Base-by-base conservation (phyloP, 2,888 invertebrate species). In the Rhimphoctona megacephalus region DNA sequence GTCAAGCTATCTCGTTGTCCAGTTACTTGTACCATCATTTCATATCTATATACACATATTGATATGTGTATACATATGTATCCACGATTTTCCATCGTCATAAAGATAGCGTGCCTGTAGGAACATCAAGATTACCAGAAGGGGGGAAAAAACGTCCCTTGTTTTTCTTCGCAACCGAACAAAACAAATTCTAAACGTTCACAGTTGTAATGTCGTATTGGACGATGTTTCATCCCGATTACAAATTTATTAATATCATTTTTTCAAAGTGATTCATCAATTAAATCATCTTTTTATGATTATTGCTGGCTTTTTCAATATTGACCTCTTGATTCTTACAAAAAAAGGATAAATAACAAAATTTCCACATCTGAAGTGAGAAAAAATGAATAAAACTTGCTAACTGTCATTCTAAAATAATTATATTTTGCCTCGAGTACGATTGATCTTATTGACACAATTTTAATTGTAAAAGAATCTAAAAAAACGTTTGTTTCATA, bases 41-140 rank as follows among this genome's bases (percentile, higher is more conserved):
- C 70, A 39, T 74, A 52, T 52, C 52, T n/a, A 54, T 74, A 43
- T 22, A 43, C 49, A 36, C 73, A 72, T 46, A 46, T 61, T 33
- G n/a, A n/a, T 77, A 52, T 54, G 33, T 39, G 43, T 39, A 25
- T 81, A 64, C 54, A 66, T 66, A 69, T 74, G 30, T 70, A 61
- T 66, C 54, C 66, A 54, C 73, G 64, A 82, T 36, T 78, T 67
- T 85, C 78, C 74, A 84, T 85, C 81, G 88, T 90, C 88, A 92
- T 92, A 92, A 92, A 92, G 92, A 92, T 92, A 92, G 89, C 91
- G 85, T 81, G 85, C 87, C 80, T 83, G 80, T 82, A 89, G 76
- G 19, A 81, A 52, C 84, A 86, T 86, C 86, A 81, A 86, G 84
- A 86, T 86, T 78, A 66, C 39, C 52, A 54, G 6, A 36, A 36